Evolutionary conservation across 2,797 vertebrate genomes (phyloP).

Genomic region (Geotrypetes seraphini): DNA sequence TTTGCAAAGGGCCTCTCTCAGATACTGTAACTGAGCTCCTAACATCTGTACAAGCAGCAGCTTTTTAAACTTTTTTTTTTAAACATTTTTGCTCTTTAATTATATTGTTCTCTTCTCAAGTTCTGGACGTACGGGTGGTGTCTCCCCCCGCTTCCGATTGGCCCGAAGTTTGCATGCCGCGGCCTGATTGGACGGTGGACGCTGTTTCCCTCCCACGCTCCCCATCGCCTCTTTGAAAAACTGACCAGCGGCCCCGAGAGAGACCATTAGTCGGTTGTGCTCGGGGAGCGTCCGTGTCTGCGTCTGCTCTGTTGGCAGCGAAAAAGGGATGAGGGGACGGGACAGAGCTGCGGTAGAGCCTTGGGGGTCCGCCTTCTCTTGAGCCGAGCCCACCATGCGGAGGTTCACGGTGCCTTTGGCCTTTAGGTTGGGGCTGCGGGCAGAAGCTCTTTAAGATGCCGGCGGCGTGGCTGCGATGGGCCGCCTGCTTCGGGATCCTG

Average conservation of each 20-base stretch:
- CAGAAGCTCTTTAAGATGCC: neutral
- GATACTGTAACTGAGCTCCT: neutral
- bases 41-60: slow-evolving; percentile 2
- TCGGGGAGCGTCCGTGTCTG: neutral
- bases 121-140: neutral
- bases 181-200: slow-evolving; percentile 1
- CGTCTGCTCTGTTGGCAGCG: neutral
- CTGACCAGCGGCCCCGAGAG: neutral
- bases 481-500: slow-evolving; percentile 25
- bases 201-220: slow-evolving; percentile 1
- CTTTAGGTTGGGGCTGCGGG: neutral
- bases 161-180: slow-evolving; percentile 24
- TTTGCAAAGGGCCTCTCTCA: neutral
- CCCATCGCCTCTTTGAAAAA: neutral
- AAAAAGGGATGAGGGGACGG: neutral
- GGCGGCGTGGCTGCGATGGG: slow-evolving; percentile 4
- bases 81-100: slow-evolving; percentile 1
- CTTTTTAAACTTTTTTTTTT: neutral
- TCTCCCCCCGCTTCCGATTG: slow-evolving; percentile 19
- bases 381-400: neutral
- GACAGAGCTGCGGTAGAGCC: too few relatives aligned
- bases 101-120: slow-evolving; percentile 14
- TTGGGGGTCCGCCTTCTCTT: too few relatives aligned
- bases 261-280: neutral
- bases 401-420: neutral